These are phyloP conservation scores for Sprattus sprattus DNA, from an alignment of 2,113 vertebrate genomes.

Conservation along the genomic window DNA sequence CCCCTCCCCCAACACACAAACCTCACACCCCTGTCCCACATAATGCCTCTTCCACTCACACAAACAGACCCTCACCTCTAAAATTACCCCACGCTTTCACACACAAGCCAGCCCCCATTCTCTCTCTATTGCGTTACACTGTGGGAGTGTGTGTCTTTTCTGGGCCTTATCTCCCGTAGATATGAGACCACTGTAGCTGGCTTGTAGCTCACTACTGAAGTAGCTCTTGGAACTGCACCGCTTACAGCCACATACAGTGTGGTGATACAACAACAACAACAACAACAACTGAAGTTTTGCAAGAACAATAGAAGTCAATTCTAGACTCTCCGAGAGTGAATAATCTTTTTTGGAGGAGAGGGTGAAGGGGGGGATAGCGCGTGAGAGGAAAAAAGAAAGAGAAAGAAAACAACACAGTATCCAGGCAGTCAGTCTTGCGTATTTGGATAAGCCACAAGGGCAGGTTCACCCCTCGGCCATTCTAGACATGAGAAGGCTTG, in stretches of 20 bases:
- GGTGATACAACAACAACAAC: neutral
- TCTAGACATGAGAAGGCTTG: slow-evolving; percentile 42
- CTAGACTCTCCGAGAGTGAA: neutral
- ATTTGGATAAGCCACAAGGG: slow-evolving; percentile 48
- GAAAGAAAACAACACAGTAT: slow-evolving; percentile 9
- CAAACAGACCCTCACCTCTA: slow-evolving; percentile 23
- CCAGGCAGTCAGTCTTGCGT: slow-evolving; percentile 16
- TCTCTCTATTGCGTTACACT: neutral
- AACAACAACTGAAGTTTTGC: slow-evolving; percentile 22
- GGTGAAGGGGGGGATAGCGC: neutral
- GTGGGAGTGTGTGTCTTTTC: slow-evolving; percentile 50
- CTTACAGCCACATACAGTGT: slow-evolving; percentile 20
- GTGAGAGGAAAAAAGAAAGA: neutral
- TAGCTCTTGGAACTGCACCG: neutral
- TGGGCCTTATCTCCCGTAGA: slow-evolving; percentile 67
- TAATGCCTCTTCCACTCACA: neutral
- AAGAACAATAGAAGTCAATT: neutral
- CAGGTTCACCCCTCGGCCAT: slow-evolving; percentile 58
- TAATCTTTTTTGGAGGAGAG: slow-evolving; percentile 23
- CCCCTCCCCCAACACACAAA: slow-evolving; percentile 3
- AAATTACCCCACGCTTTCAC: neutral
- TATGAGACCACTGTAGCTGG: slow-evolving; percentile 58
- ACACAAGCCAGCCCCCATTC: slow-evolving; percentile 22
- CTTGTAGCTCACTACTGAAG: slow-evolving; percentile 20
- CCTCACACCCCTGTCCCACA: slow-evolving; percentile 44